A percentile compares a stretch with the other conserved stretches of the same genome.
These are phyloP conservation scores for Phyllostomus hastatus DNA, from an alignment of 2,113 vertebrate genomes.

Conservation along the genomic window DNA sequence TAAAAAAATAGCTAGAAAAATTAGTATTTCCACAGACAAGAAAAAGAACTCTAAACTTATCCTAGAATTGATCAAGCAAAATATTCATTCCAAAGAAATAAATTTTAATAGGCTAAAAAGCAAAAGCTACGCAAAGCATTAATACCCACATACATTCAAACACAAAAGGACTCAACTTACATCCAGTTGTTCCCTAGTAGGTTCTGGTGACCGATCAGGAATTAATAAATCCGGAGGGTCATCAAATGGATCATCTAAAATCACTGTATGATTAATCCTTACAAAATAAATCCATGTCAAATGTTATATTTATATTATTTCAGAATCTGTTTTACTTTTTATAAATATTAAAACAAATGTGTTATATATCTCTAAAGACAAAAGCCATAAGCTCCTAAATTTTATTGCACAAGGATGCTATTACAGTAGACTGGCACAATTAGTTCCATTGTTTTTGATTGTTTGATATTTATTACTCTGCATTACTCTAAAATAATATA, in stretches of 20 bases:
- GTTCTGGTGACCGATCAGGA: conserved; percentile 95
- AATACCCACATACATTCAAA: not conserved
- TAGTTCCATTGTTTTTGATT: not conserved
- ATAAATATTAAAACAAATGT: not conserved
- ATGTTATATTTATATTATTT: conserved; percentile 21
- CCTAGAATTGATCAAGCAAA: conserved; percentile 5
- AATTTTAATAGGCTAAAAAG: not conserved
- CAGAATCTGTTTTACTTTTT: conserved; percentile 27
- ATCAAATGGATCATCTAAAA: conserved; percentile 97
- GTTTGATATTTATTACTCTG: not conserved
- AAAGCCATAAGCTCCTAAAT: not conserved
- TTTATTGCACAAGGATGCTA: not conserved
- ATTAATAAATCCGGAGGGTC: conserved; percentile 90
- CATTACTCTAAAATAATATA: not conserved
- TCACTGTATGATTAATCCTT: conserved; percentile 97
- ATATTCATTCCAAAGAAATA: conserved; percentile 11
- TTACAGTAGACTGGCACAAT: not conserved
- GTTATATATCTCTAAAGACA: conserved; percentile 14
- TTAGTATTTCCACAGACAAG: not conserved
- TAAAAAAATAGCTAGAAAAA: conserved; percentile 15
- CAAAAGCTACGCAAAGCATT: not conserved
- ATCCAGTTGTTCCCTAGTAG: conserved; percentile 93
- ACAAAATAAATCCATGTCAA: conserved; percentile 59
- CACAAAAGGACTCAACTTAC: conserved; percentile 82
- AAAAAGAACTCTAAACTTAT: conserved; percentile 16